Conservation (phyloP, 2,888 invertebrate genomes). For the Pristionchus mayeri region DNA sequence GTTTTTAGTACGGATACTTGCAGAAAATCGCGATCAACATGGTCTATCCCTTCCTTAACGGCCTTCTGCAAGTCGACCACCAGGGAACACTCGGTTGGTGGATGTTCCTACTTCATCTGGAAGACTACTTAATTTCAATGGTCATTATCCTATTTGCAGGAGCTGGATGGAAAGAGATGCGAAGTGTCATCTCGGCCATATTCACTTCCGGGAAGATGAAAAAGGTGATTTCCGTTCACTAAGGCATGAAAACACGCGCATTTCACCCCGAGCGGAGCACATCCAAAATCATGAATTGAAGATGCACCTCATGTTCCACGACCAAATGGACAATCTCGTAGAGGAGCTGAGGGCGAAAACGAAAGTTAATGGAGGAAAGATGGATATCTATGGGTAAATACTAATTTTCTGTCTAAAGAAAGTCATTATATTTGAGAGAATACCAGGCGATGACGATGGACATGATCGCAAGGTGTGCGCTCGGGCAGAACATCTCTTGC, state of each 20-base stretch:
- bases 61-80: constrained; percentile 50
- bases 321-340: constrained; percentile 46
- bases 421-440: constrained; percentile 56
- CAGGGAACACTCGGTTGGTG: constrained; percentile 42
- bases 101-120: too few species aligned
- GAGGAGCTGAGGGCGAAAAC: constrained; percentile 2
- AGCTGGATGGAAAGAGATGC: constrained; percentile 82
- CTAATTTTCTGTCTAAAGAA: too few species aligned
- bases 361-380: background rate
- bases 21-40: constrained; percentile 47
- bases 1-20: background rate
- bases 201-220: constrained; percentile 84
- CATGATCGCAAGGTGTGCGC: constrained; percentile 67
- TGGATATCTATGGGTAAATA: constrained; percentile 49
- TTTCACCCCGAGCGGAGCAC: too few species aligned
- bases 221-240: constrained; percentile 57
- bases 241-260: too few species aligned
- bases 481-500: constrained; percentile 55
- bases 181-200: constrained; percentile 82
- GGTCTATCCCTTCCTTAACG: constrained; percentile 41
- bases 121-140: too few species aligned
- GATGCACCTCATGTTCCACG: constrained; percentile 56
- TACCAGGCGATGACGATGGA: constrained; percentile 70
- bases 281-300: background rate
- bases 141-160: constrained; percentile 45